phyloP scores from a whole-genome alignment of 2,113 vertebrate species.

The Lynx canadensis region DNA sequence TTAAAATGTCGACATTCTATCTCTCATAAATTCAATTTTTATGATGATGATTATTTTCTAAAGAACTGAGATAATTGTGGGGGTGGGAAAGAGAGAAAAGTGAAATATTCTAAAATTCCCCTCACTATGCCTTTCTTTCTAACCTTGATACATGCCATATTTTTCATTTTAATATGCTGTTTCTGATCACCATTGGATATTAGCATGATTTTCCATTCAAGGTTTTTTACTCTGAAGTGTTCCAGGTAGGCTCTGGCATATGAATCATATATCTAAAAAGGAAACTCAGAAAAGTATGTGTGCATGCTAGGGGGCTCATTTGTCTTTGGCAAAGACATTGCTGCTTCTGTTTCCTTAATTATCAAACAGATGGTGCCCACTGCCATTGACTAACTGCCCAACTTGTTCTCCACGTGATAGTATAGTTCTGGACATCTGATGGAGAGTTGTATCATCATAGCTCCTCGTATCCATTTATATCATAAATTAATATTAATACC shows the following conservation, averaged over 20 bases:
- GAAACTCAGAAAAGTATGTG: conserved; percentile 17
- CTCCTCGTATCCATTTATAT: neutral
- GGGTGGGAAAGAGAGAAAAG: neutral
- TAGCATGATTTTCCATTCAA: conserved; percentile 32
- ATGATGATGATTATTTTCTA: neutral
- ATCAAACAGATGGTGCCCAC: conserved; percentile 73
- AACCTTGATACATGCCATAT: neutral
- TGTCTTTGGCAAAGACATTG: conserved; percentile 65
- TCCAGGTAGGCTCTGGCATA: conserved; percentile 43
- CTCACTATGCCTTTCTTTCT: neutral
- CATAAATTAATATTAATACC: neutral
- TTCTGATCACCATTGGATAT: neutral
- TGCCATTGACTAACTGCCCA: conserved; percentile 53
- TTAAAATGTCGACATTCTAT: neutral
- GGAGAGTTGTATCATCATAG: neutral
- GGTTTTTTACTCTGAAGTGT: neutral
- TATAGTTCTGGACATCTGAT: conserved; percentile 28
- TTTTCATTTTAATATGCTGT: conserved; percentile 1
- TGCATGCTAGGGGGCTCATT: conserved; percentile 52
- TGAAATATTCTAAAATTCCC: neutral
- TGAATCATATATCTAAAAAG: conserved; percentile 47
- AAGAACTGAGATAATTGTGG: neutral
- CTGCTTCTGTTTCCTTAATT: conserved; percentile 61
- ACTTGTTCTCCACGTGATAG: neutral
- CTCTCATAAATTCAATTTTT: neutral